Evolutionary conservation across 1,140 invertebrate genomes (phyloP), one percentile per base, ranked within the genome.

Genomic region (Scylla paramamosain): DNA sequence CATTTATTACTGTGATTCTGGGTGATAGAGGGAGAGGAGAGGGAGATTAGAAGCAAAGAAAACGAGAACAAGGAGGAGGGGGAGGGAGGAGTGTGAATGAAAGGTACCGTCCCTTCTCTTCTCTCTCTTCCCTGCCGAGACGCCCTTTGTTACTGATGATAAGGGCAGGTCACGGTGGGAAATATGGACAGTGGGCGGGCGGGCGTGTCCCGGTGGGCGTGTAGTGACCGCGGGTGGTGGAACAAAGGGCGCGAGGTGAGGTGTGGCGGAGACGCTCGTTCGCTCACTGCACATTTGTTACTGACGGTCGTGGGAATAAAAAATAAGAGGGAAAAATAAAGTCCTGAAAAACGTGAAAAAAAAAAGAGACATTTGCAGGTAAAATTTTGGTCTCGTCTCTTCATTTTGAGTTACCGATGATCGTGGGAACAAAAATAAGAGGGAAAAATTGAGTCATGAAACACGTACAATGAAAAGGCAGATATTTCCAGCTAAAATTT

Each of bases 111-210:
- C 67, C 25, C 67, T 77, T 20, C 25, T n/a, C 8, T 20, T 77
- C 67, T 77, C 20, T 20, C n/a, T n/a, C 67, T 77, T 77, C 52
- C 25, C 67, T 20, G 20, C 59, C 8, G 59, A 6, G 59, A 20
- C 67, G 8, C 67, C 25, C 67, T 77, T 77, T 77, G 67, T 77
- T 77, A 20, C 20, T n/a, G 67, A 20, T 77, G 67, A 77, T 77
- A 77, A 77, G 67, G n/a, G 10, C 16, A 77, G 67, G 67, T 77
- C 67, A 77, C 67, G 67, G 67, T 77, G 67, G 67, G 67, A 77
- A 77, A 77, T 77, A 77, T 77, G 67, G 67, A n/a, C 67, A n/a
- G 67, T n/a, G 67, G 67, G 67, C 67, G 67, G 67, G 67, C 67
- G 67, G 67, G 67, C 67, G 67, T 77, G 67, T 77, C 67, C n/a